These are phyloP conservation scores for Nymphalis io DNA, from an alignment of 1,140 invertebrate species.

Conservation along the genomic window DNA sequence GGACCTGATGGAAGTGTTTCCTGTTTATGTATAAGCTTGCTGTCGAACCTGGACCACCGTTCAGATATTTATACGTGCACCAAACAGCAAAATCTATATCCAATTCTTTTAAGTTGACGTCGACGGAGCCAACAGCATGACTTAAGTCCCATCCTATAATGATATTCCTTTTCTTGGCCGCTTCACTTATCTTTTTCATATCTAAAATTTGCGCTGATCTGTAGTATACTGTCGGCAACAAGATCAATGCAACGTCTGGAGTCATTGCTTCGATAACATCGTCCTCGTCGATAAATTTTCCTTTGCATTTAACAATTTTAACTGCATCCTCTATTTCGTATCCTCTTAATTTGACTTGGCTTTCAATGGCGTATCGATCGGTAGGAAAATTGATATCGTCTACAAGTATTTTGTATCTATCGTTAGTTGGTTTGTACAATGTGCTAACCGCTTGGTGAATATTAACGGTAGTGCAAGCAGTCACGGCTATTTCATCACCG, in stretches of 20 bases:
- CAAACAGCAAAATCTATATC: constrained; percentile 69
- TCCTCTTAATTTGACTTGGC: constrained; percentile 62
- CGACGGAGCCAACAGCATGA: constrained; percentile 58
- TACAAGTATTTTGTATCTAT: constrained; percentile 63
- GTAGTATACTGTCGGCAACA: constrained; percentile 65
- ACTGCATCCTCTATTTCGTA: constrained; percentile 58
- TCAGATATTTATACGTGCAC: constrained; percentile 73
- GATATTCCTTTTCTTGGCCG: constrained; percentile 55
- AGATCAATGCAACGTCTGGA: constrained; percentile 57
- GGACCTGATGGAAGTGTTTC: constrained; percentile 56
- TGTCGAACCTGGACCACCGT: constrained; percentile 62
- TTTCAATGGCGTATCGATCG: constrained; percentile 66
- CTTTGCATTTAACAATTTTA: constrained; percentile 53
- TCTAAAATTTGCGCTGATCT: constrained; percentile 66
- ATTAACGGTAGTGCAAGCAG: constrained; percentile 56
- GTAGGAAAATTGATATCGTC: constrained; percentile 71
- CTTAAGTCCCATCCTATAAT: constrained; percentile 70
- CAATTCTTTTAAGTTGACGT: constrained; percentile 56
- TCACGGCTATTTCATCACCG: constrained; percentile 54
- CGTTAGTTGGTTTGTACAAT: constrained; percentile 62
- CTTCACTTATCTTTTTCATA: constrained; percentile 57
- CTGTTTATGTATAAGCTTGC: constrained; percentile 65
- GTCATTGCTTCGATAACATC: constrained; percentile 64
- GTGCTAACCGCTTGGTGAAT: constrained; percentile 68
- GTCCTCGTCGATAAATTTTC: constrained; percentile 56